phyloP scores from a whole-genome alignment of 2,113 vertebrate genomes.

The Rhinolophus sinicus region DNA sequence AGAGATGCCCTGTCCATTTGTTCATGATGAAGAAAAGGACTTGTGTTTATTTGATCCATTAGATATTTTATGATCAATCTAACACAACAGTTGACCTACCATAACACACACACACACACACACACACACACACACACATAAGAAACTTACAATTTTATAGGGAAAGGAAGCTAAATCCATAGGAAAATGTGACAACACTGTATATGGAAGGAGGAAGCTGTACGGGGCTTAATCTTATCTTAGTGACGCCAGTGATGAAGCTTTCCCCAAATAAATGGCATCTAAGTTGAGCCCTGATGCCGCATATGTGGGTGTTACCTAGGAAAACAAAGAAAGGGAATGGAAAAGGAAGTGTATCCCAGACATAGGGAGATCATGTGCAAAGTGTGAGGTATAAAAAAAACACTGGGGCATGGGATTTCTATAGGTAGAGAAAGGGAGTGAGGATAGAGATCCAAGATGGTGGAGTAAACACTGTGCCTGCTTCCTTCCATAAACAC shows the following conservation, averaged over 20 bases:
- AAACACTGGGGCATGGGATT: background rate
- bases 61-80: background rate
- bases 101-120: background rate
- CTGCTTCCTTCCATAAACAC: too few relatives aligned
- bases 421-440: background rate
- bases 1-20: background rate
- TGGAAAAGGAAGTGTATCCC: background rate
- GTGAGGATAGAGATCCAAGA: background rate
- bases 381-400: background rate
- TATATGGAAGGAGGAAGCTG: background rate
- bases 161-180: background rate
- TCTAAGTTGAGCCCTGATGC: background rate
- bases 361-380: background rate
- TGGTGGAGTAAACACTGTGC: too few relatives aligned
- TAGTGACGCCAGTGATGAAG: background rate
- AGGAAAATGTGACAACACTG: background rate
- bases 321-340: background rate
- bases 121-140: background rate
- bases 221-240: background rate
- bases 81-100: background rate
- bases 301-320: background rate
- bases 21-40: background rate
- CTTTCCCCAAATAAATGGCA: background rate
- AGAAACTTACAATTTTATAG: conserved; percentile 5
- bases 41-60: background rate